Percentiles rank a stretch among this genome's conserved stretches.
Evolutionary conservation across 2,113 vertebrate species (phyloP).

Genomic region (Dasyprocta punctata): DNA sequence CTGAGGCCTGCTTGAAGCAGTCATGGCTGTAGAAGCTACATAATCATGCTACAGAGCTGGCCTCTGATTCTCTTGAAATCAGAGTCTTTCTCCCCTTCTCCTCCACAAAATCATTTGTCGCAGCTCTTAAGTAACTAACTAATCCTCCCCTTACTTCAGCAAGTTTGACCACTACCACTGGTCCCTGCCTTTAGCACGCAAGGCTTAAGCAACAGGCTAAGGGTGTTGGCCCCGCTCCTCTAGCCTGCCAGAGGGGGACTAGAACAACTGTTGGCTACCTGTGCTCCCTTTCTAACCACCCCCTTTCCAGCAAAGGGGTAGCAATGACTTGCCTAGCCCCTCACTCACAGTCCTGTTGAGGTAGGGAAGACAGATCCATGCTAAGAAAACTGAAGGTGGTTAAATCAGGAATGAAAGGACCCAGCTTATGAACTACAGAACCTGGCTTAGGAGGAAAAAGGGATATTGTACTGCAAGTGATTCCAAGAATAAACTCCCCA

Average conservation of each 20-base stretch:
- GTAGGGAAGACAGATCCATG: not conserved
- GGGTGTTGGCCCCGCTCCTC: not conserved
- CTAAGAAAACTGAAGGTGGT: not conserved
- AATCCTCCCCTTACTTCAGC: not conserved
- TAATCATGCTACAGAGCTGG: not conserved
- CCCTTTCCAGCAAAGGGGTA: not conserved
- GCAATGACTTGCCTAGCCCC: not conserved
- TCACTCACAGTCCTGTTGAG: not conserved
- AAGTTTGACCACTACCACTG: not conserved
- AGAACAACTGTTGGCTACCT: not conserved
- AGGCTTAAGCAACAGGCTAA: not conserved
- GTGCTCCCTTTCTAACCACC: not conserved
- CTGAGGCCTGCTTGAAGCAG: not conserved
- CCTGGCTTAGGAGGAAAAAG: not conserved
- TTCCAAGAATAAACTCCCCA: conserved; percentile 9
- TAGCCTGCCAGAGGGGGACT: not conserved
- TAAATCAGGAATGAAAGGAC: not conserved
- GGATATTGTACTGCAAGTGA: not conserved
- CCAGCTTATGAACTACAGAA: not conserved
- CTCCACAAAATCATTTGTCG: not conserved
- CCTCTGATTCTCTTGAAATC: not conserved
- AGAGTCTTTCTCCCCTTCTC: not conserved
- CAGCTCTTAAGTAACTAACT: conserved; percentile 1
- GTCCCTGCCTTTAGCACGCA: not conserved
- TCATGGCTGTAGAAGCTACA: not conserved